Conservation (phyloP, 2,888 invertebrate species). For the Griposia aprilina region DNA sequence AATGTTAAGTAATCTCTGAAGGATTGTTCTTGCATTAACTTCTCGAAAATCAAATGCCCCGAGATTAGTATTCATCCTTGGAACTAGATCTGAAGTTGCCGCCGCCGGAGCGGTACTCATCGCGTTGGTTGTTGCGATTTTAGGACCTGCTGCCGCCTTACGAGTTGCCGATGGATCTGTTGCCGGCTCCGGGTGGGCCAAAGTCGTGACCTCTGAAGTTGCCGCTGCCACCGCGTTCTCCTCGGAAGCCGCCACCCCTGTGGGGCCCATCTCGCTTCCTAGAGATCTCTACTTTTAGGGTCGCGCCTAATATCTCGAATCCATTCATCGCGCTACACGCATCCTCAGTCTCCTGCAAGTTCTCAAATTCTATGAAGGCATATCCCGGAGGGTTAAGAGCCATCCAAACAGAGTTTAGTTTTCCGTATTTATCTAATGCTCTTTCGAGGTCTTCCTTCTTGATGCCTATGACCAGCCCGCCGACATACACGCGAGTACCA, state of each 20-base stretch:
- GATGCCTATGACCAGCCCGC: slow-evolving; percentile 96
- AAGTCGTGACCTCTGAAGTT: slow-evolving; percentile 89
- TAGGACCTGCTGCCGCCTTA: slow-evolving; percentile 88
- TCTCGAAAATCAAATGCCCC: slow-evolving; percentile 80
- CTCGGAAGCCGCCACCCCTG: slow-evolving; percentile 91
- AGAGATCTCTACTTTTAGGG: slow-evolving; percentile 96
- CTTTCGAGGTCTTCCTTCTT: slow-evolving; percentile 97
- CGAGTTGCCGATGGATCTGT: slow-evolving; percentile 88
- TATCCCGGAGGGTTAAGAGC: slow-evolving; percentile 98
- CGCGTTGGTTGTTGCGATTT: slow-evolving; percentile 83
- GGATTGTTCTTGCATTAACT: slow-evolving; percentile 87
- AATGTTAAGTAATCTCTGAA: slow-evolving; percentile 90
- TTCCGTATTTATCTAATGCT: slow-evolving; percentile 97
- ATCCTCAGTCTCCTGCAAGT: slow-evolving; percentile 96
- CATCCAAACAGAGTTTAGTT: slow-evolving; percentile 97
- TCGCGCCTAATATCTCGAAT: slow-evolving; percentile 96
- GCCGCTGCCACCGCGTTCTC: slow-evolving; percentile 88
- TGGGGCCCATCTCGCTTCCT: slow-evolving; percentile 94
- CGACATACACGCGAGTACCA: slow-evolving; percentile 96
- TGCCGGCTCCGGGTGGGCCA: slow-evolving; percentile 88
- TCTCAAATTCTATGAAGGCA: slow-evolving; percentile 98
- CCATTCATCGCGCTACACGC: slow-evolving; percentile 97
- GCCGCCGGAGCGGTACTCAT: slow-evolving; percentile 85
- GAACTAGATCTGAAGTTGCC: slow-evolving; percentile 90
- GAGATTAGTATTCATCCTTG: slow-evolving; percentile 80